Evolutionary conservation across 2,113 vertebrate species (phyloP), one percentile per base, ranked within the genome.

Genomic region (Origma solitaria): DNA sequence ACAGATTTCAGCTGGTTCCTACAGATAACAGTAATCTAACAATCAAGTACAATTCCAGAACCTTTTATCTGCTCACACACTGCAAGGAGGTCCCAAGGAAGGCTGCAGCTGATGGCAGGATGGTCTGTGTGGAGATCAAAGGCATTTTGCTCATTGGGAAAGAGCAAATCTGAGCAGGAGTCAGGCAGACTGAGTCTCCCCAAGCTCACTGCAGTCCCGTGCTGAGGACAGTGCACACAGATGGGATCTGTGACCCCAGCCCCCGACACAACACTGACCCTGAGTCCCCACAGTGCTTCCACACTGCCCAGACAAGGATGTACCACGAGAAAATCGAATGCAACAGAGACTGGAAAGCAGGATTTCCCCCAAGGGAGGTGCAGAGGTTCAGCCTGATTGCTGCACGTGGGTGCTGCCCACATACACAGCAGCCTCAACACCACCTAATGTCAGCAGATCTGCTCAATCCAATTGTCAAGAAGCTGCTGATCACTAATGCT

Each of bases 21-120:
- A 50, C 10, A 54, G 51, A 81, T 16, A 91, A 42, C 80, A 91
- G 62, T 53, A 78, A 86, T 27, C 54, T 60, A 86, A 80, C 4
- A 92, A 23, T 18, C 60, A 92, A 44, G 42, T 15, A 49, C 42
- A 89, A 40, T 42, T 77, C 35, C 47, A 86, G 77, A 35, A 33
- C 69, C 31, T 72, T 30, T 13, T 18, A 35, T 62, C 66, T 1
- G 2, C 18, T 76, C 5, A 0, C 9, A 45, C 0, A 0, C 57
- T 15, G 31, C 18, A 33, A 68, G 49, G 5, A 76, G 51, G 62
- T 71, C 31, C 40, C 17, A 30, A 82, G 54, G 31, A 77, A 65
- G 71, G 51, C 62, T 62, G 61, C 42, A 86, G 79, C 7, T 0
- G 0, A 40, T 7, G 25, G 76, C 40, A 60, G 70, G 64, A 35